Evolutionary conservation across 1,140 invertebrate genomes (phyloP), one percentile per base, ranked within the genome.

Genomic region (Ceratitis capitata): DNA sequence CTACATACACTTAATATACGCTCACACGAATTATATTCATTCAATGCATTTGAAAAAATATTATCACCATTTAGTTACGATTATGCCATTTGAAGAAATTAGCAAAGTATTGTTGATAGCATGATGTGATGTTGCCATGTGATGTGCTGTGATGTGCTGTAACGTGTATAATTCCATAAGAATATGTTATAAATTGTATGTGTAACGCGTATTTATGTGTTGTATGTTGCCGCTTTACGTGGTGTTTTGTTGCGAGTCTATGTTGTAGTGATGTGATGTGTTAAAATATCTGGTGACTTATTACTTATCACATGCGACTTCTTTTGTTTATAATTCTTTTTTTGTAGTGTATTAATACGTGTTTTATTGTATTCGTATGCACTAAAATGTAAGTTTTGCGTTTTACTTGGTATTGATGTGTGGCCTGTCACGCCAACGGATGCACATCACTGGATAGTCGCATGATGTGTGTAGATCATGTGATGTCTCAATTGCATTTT

Each of bases 31-130:
- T 35, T 69, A 32, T 35, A 39, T 69, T 69, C 61, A 39, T 69
- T 69, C 61, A 69, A 19, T 69, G 32, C 61, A 69, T 69, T 69
- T 69, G 32, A 69, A 69, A 19, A n/a, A 82, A 49, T n/a, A n/a
- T 49, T 82, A 82, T 82, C 78, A 82, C 78, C 42, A 82, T 16
- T 82, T 82, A 82, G 49, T 82, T 82, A 82, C 42, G 78, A 82
- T 14, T 82, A 82, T 53, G 78, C 23, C n/a, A 39, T 23, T 82
- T 83, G 26, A 53, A 78, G 19, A 23, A 10, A 12, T 39, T 19
- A 23, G 23, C 39, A 19, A 42, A 5, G 3, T 26, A 19, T 19
- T 29, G 23, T 29, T 32, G n/a, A 64, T 64, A 64, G 23, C 23
- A 26, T 23, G 29, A 64, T 29, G 58, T 64, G 58, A 32, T 61